These are phyloP conservation scores for Noctua pronuba DNA, from an alignment of 2,888 invertebrate genomes.

Conservation along the genomic window DNA sequence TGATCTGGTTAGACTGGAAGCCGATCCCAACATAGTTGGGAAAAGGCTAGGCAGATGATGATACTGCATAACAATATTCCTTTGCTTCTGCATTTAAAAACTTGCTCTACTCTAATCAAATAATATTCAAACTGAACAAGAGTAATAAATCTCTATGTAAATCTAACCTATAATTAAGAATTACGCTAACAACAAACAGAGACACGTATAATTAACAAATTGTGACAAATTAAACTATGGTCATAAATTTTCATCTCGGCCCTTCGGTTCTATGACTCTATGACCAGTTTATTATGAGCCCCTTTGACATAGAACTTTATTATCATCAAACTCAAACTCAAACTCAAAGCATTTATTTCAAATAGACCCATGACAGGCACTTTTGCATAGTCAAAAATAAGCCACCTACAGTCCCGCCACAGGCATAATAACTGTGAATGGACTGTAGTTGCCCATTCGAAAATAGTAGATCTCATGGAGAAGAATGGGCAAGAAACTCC, in stretches of 20 bases:
- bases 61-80: neutral
- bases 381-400: no score
- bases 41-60: no score
- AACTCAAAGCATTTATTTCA: no score
- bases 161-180: conserved; percentile 55
- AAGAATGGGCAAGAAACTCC: no score
- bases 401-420: no score
- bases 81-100: neutral
- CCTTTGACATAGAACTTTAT: neutral
- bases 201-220: conserved; percentile 63
- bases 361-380: no score
- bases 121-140: neutral
- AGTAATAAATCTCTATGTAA: conserved; percentile 62
- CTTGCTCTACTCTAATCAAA: neutral
- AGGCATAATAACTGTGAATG: no score
- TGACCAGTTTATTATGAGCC: conserved; percentile 37
- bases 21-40: no score
- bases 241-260: conserved; percentile 66
- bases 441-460: no score
- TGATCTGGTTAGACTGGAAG: no score
- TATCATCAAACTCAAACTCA: no score
- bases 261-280: conserved; percentile 3
- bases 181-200: conserved; percentile 24
- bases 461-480: no score
- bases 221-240: conserved; percentile 63